Evolutionary conservation across 2,888 invertebrate species (phyloP).

Genomic region (Thereva nobilitata): DNA sequence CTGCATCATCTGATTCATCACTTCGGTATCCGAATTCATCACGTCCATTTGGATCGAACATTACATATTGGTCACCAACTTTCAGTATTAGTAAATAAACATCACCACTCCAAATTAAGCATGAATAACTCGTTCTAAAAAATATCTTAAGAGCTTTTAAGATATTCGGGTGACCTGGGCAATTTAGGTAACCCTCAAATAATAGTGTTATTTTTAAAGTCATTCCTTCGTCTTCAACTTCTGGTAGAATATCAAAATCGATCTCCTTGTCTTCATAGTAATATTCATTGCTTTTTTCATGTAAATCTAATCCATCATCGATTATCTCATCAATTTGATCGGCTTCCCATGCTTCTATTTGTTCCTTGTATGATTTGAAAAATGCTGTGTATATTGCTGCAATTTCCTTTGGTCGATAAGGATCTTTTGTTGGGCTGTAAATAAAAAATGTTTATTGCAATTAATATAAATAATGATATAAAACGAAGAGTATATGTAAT

Average conservation of each 20-base stretch:
- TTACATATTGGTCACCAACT: slow-evolving; percentile 62
- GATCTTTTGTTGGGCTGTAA: no score
- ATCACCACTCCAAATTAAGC: slow-evolving; percentile 48
- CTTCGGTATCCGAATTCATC: slow-evolving; percentile 46
- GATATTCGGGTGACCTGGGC: slow-evolving; percentile 48
- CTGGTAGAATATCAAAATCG: slow-evolving; percentile 52
- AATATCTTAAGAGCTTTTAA: slow-evolving; percentile 50
- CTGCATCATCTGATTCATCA: slow-evolving; percentile 58
- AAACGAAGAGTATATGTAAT: no score
- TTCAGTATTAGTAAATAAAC: slow-evolving; percentile 58
- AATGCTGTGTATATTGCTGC: slow-evolving; percentile 52
- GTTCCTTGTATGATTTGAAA: slow-evolving; percentile 50
- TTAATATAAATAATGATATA: no score
- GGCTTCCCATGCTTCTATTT: slow-evolving; percentile 52
- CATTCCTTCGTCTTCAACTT: slow-evolving; percentile 47
- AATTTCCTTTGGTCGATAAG: slow-evolving; percentile 33
- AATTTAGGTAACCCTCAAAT: slow-evolving; percentile 15
- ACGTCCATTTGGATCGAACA: slow-evolving; percentile 65
- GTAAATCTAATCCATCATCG: slow-evolving; percentile 44
- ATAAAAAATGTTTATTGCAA: no score
- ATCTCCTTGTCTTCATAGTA: slow-evolving; percentile 46
- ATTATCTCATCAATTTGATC: slow-evolving; percentile 50
- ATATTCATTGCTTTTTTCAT: slow-evolving; percentile 44
- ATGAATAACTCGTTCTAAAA: slow-evolving; percentile 50
- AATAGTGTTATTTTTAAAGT: slow-evolving; percentile 4